Conservation (phyloP, 2,113 vertebrate species). For the Oryzias melastigma region DNA sequence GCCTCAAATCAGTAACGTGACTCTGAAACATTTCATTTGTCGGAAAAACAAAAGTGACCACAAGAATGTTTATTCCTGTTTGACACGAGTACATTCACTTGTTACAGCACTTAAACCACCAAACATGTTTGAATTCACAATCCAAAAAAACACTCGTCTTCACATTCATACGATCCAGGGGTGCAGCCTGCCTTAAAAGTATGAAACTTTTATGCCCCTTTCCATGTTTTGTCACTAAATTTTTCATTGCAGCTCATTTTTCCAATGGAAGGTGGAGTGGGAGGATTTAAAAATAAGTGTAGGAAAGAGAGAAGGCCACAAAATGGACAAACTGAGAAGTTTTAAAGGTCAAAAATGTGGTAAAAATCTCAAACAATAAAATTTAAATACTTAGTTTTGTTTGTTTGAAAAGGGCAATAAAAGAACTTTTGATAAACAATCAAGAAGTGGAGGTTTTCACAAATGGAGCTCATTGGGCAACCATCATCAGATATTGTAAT, state of each 20-base stretch:
- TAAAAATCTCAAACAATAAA: not conserved
- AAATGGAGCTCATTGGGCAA: too few species aligned
- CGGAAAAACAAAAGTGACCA: conserved; percentile 3
- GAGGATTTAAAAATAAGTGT: not conserved
- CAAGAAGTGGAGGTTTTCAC: too few species aligned
- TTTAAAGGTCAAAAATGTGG: not conserved
- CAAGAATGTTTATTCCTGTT: not conserved
- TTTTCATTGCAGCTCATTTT: conserved; percentile 40
- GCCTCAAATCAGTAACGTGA: not conserved
- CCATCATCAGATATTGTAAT: too few species aligned
- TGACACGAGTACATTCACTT: not conserved
- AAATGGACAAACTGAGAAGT: not conserved
- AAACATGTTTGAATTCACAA: not conserved
- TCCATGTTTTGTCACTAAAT: conserved; percentile 38
- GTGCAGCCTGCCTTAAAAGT: conserved; percentile 25
- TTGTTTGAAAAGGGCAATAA: too few species aligned
- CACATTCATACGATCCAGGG: not conserved
- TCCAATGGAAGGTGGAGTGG: conserved; percentile 1
- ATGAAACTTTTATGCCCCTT: conserved; percentile 46
- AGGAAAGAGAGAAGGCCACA: conserved; percentile 3
- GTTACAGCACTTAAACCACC: not conserved
- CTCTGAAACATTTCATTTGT: not conserved
- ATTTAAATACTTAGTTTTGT: not conserved
- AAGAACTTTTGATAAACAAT: too few species aligned
- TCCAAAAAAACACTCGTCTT: not conserved